Evolutionary conservation across 37 sponge, comb jelly and placozoan species (phyloP).

Genomic region (Spongilla lacustris): DNA sequence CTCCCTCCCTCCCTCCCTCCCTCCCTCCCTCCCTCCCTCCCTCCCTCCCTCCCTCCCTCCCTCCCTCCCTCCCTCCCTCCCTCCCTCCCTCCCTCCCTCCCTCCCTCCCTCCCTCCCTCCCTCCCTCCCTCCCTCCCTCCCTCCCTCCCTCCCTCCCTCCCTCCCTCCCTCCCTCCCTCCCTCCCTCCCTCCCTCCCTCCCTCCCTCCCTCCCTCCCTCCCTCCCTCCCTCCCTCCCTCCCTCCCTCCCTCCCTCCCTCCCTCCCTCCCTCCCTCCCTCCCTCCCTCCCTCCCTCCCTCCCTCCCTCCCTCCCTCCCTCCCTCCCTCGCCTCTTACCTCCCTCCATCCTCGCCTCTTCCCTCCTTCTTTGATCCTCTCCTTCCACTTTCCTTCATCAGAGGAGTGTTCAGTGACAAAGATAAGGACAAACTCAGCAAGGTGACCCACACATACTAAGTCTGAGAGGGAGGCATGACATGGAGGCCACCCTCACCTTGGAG

Average conservation of each 20-base stretch:
- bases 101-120: neutral
- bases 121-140: conserved; percentile 4
- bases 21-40: neutral
- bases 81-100: neutral
- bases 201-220: conserved; percentile 5
- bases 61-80: neutral
- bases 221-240: neutral
- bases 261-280: neutral
- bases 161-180: conserved; percentile 11
- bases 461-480: no score
- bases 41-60: neutral
- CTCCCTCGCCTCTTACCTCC: neutral
- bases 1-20: neutral
- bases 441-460: no score
- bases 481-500: no score
- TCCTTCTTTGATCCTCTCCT: neutral
- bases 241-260: neutral
- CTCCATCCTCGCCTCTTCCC: neutral
- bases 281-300: neutral
- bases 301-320: conserved; percentile 21
- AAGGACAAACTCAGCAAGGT: no score
- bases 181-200: neutral
- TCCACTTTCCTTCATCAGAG: no score
- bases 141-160: conserved; percentile 33
- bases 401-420: no score